phyloP scores from a whole-genome alignment of 2,113 vertebrate genomes.

The Rhipidura dahli region DNA sequence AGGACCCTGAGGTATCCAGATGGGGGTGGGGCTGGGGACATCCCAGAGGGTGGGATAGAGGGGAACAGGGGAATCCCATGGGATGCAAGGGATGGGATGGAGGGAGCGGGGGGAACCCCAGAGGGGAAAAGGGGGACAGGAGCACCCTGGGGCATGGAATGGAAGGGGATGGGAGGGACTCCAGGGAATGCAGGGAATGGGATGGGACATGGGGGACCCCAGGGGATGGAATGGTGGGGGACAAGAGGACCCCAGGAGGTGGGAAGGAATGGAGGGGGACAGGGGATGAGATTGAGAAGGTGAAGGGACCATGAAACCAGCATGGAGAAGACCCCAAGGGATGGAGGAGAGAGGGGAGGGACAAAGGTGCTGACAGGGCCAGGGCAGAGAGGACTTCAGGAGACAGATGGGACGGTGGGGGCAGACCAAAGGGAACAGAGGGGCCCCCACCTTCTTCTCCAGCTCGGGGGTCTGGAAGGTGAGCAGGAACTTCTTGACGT shows the following conservation, averaged over 20 bases:
- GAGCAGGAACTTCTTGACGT: slow-evolving; percentile 92
- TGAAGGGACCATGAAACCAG: background rate
- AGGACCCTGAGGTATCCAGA: no score
- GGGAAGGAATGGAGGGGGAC: background rate
- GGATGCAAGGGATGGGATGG: background rate
- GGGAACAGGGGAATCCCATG: no score
- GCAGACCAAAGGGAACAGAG: background rate
- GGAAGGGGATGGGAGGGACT: no score
- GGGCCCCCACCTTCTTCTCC: slow-evolving; percentile 86
- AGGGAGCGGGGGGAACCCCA: background rate
- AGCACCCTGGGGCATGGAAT: background rate
- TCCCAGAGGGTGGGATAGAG: background rate
- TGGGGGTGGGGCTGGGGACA: background rate
- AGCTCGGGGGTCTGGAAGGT: slow-evolving; percentile 93
- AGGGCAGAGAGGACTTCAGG: background rate
- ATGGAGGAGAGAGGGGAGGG: no score
- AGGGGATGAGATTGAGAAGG: background rate
- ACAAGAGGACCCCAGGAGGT: no score
- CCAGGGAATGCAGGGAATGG: background rate
- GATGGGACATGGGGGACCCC: background rate
- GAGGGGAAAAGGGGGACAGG: background rate
- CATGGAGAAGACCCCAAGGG: background rate
- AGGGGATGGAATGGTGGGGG: no score
- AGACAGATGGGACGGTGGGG: fast-evolving
- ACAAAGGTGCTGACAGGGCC: background rate